Conservation (phyloP, 2,113 vertebrate genomes). For the Artemisiospiza belli region DNA sequence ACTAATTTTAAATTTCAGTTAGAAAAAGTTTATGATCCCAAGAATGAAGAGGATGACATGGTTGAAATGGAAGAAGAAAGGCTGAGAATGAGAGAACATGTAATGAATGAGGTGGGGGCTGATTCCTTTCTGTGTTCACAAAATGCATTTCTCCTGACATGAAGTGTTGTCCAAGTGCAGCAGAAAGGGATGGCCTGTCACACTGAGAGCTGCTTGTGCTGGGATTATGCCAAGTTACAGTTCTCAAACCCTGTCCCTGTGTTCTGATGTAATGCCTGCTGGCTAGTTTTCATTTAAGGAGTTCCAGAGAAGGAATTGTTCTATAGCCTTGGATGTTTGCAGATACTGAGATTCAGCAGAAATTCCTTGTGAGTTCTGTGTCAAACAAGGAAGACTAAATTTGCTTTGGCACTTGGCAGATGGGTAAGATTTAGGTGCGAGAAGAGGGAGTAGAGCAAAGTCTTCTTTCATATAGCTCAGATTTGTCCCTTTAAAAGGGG, state of each 20-base stretch:
- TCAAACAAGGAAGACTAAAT: background rate
- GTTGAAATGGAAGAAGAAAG: constrained; percentile 98
- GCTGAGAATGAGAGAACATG: constrained; percentile 95
- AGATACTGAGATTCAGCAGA: background rate
- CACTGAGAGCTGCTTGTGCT: background rate
- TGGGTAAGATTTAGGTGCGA: background rate
- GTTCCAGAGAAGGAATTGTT: background rate
- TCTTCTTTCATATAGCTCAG: background rate
- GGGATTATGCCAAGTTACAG: background rate
- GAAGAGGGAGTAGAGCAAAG: background rate
- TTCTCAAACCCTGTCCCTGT: background rate
- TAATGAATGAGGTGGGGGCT: constrained; percentile 91
- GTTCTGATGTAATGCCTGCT: background rate
- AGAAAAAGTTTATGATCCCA: constrained; percentile 95
- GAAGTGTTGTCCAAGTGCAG: background rate
- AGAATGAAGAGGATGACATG: constrained; percentile 98
- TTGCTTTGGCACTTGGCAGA: background rate
- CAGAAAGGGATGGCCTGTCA: background rate
- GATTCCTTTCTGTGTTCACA: background rate
- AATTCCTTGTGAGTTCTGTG: background rate
- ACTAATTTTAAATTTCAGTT: constrained; percentile 78
- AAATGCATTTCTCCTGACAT: background rate
- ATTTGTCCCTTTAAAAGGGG: background rate
- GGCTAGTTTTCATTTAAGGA: background rate
- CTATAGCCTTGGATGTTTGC: background rate